Percentiles rank a stretch among this genome's conserved stretches.
Conservation (phyloP, 2,888 invertebrate species). For the Elaeidobius kamerunicus region DNA sequence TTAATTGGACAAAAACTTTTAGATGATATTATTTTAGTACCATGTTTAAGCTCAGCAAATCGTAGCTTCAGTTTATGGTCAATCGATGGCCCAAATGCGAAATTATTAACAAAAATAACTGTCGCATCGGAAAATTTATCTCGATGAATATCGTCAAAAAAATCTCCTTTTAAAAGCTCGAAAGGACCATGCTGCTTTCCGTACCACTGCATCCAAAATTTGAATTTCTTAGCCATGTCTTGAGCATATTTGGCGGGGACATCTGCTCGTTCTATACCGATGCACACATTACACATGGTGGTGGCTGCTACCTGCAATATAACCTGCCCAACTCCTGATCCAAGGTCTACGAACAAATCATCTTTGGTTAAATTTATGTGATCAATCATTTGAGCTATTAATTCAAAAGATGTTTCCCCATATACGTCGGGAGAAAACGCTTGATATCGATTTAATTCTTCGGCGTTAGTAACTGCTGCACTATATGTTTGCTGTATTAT, state of each 20-base stretch:
- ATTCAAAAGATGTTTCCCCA: slow-evolving; percentile 32
- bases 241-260: slow-evolving; percentile 29
- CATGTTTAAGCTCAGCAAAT: slow-evolving; percentile 31
- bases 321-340: slow-evolving; percentile 32
- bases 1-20: slow-evolving; percentile 31
- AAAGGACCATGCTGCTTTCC: slow-evolving; percentile 25
- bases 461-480: slow-evolving; percentile 28
- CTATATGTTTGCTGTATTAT: slow-evolving; percentile 31
- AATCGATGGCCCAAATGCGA: slow-evolving; percentile 30
- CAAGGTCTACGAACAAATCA: slow-evolving; percentile 30
- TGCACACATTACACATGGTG: slow-evolving; percentile 18
- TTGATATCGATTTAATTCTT: slow-evolving; percentile 30
- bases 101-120: slow-evolving; percentile 31
- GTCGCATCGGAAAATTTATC: slow-evolving; percentile 24
- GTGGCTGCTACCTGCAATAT: slow-evolving; percentile 30
- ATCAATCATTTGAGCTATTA: slow-evolving; percentile 28
- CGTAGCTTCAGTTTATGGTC: slow-evolving; percentile 29
- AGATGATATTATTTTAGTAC: slow-evolving; percentile 31
- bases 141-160: slow-evolving; percentile 28
- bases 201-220: slow-evolving; percentile 33
- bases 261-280: slow-evolving; percentile 30
- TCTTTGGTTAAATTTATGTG: slow-evolving; percentile 30
- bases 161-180: slow-evolving; percentile 27
- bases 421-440: slow-evolving; percentile 32
- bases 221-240: slow-evolving; percentile 27